Base-by-base conservation (phyloP, 92 coral and sea anemone genomes). In the Epizoanthus scotinus region DNA sequence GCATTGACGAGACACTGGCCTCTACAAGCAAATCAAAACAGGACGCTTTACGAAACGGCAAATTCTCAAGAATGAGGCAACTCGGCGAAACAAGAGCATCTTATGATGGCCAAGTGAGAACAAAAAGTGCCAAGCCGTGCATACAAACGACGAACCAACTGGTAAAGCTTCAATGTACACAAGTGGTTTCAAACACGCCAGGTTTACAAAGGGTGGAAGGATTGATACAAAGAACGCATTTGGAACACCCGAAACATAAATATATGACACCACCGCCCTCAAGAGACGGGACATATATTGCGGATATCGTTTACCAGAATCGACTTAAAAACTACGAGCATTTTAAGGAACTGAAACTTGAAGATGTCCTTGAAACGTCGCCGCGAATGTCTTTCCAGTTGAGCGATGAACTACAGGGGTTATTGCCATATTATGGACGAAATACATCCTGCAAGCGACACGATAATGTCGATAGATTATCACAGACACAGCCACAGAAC, bases 331-430 rank as follows among this genome's bases (percentile, higher is more conserved):
- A 19, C 18, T 52, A 50, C 28, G 78, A 71, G 60, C 20, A 40
- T 12, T 19, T 52, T 10, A 71, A 29, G 44, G 63, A 71, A 2
- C 25, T 71, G 19, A 71, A 26, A 5, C 27, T 71, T 49, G 63
- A 71, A 53, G 78, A 71, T 54, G 78, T 71, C 14, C 63, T 71
- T 5, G 63, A 53, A 25, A 71, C 61, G 28, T 71, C 78, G 60
- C 78, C 78, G 8, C 40, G 28, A 71, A 71, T 42, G 3, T 55
- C 74, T 47, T 13, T n/a, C n/a, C n/a, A n/a, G n/a, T n/a, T 52
- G 12, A 25, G 21, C 60, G 15, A 8, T 54, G 78, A 53, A 53
- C 61, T 53, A 13, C 8, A 21, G 78, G 49, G 52, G 12, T 53
- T 71, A 61, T 71, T 71, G 10, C 9, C 78, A 3, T 26, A 71